phyloP scores from a whole-genome alignment of 2,113 vertebrate species.

The Percina caprodes region DNA sequence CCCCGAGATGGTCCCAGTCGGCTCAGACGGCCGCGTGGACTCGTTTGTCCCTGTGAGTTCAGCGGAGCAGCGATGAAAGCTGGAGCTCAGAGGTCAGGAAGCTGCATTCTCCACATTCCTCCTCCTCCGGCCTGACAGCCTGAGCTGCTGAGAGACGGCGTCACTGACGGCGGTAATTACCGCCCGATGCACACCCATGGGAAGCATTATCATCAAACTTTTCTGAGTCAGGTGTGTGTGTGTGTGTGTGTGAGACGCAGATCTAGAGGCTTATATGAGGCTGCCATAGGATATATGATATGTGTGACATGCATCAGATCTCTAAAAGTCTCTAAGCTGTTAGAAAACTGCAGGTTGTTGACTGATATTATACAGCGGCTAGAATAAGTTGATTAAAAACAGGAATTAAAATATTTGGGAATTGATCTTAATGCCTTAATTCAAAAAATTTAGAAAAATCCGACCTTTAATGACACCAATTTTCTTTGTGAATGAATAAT shows the following conservation, averaged over 20 bases:
- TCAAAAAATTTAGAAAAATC: too few species aligned
- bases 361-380: too few species aligned
- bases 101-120: slow-evolving; percentile 59
- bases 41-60: slow-evolving; percentile 44
- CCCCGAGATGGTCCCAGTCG: neutral
- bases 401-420: too few species aligned
- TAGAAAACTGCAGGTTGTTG: too few species aligned
- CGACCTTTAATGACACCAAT: too few species aligned
- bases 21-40: neutral
- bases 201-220: slow-evolving; percentile 34
- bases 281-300: neutral
- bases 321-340: neutral
- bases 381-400: too few species aligned
- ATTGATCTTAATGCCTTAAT: too few species aligned
- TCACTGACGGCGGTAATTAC: slow-evolving; percentile 36
- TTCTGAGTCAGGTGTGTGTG: neutral
- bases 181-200: slow-evolving; percentile 17
- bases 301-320: neutral
- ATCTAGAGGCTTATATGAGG: neutral
- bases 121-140: slow-evolving; percentile 16
- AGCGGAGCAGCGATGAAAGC: slow-evolving; percentile 34
- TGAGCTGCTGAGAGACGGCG: slow-evolving; percentile 49
- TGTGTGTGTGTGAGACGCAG: neutral
- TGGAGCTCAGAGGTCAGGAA: slow-evolving; percentile 22
- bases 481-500: too few species aligned